A percentile compares a stretch with the other conserved stretches of the same genome.
Conservation (phyloP, 2,113 vertebrate species). For the Electrona antarctica region DNA sequence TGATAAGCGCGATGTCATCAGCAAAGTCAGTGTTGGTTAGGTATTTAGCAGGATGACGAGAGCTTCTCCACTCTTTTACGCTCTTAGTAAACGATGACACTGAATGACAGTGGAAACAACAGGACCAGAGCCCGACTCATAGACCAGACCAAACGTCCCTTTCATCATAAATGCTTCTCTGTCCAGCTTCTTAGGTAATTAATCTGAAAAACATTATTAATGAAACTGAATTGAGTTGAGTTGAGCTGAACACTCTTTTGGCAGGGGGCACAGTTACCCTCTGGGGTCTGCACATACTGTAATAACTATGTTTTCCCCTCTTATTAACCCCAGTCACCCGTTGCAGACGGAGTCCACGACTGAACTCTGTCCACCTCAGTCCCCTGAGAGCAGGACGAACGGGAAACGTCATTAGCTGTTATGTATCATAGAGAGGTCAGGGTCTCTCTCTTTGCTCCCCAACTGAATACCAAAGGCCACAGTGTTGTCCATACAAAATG, state of each 20-base stretch:
- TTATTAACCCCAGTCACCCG: slow-evolving; percentile 23
- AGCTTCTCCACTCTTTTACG: too few relatives aligned
- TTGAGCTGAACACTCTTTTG: neutral
- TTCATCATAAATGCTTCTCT: slow-evolving; percentile 1
- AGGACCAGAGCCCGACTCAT: neutral
- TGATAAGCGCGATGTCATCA: too few relatives aligned
- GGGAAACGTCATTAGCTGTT: slow-evolving; percentile 28
- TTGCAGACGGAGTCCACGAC: neutral
- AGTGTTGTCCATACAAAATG: slow-evolving; percentile 24
- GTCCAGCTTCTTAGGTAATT: neutral
- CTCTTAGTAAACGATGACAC: neutral
- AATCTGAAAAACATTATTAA: slow-evolving; percentile 3
- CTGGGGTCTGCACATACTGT: neutral
- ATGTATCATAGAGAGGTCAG: slow-evolving; percentile 29
- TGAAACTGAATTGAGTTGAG: slow-evolving; percentile 19
- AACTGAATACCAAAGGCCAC: slow-evolving; percentile 50
- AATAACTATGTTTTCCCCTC: slow-evolving; percentile 7
- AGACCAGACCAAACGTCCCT: neutral
- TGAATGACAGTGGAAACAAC: neutral
- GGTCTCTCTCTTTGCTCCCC: neutral
- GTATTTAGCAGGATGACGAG: too few relatives aligned
- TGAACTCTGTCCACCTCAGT: slow-evolving; percentile 1
- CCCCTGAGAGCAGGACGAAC: neutral
- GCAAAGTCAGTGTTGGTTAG: too few relatives aligned
- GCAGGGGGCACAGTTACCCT: neutral